Percentiles rank a stretch among this genome's conserved stretches.
Conservation (phyloP, 2,797 vertebrate species). For the Anomalospiza imberbis region DNA sequence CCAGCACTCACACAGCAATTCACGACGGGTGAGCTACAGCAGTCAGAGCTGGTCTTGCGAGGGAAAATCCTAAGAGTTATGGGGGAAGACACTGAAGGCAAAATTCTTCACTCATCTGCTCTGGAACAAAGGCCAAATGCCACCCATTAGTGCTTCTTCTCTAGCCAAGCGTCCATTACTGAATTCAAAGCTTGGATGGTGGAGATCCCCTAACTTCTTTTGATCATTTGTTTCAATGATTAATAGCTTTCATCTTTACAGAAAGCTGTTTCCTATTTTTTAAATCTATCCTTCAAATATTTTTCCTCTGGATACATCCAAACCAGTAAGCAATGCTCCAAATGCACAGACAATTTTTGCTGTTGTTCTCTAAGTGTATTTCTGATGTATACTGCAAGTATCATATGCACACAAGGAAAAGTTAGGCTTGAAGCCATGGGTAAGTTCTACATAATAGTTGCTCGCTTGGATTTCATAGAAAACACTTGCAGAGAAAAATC, state of each 20-base stretch:
- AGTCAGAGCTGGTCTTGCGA: neutral
- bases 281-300: neutral
- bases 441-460: neutral
- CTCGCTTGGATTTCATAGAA: neutral
- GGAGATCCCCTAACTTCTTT: neutral
- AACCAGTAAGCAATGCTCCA: neutral
- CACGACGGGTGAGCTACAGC: neutral
- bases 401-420: neutral
- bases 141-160: neutral
- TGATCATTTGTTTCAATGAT: neutral
- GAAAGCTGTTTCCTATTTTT: neutral
- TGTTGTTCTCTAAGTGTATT: neutral
- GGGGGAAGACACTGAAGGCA: neutral
- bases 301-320: neutral
- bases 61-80: neutral
- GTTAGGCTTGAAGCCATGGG: neutral
- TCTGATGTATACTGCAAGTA: neutral
- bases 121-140: neutral
- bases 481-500: neutral
- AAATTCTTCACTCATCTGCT: neutral
- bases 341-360: neutral
- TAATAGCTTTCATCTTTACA: slow-evolving; percentile 9
- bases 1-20: neutral
- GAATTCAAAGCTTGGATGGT: neutral
- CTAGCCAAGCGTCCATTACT: neutral